Evolutionary conservation across 2,113 vertebrate genomes (phyloP).

Genomic region (Diadophis punctatus): DNA sequence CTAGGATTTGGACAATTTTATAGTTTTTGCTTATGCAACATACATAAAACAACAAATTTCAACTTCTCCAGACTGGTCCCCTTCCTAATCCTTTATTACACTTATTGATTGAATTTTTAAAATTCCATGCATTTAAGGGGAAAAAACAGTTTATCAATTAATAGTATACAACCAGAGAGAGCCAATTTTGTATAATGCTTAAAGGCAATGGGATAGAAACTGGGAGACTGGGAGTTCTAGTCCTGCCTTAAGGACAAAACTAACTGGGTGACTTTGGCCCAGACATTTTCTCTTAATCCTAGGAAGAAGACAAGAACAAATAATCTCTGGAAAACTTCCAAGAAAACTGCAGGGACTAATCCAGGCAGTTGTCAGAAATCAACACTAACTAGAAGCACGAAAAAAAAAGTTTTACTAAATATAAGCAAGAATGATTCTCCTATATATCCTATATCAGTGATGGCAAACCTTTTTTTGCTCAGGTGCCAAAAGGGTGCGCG

Average conservation of each 20-base stretch:
- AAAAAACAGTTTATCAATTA: background rate
- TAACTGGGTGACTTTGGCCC: background rate
- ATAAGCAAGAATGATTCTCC: background rate
- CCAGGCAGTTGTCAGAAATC: background rate
- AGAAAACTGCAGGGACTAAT: background rate
- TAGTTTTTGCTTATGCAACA: background rate
- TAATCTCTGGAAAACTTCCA: background rate
- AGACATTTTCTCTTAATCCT: background rate
- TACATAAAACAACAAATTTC: background rate
- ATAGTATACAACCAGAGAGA: background rate
- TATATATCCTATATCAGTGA: background rate
- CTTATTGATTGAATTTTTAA: background rate
- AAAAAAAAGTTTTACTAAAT: background rate
- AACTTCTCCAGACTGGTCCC: background rate
- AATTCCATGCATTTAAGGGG: background rate
- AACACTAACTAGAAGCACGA: background rate
- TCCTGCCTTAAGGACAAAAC: background rate
- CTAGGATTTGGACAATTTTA: too few relatives aligned
- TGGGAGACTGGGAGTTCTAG: background rate
- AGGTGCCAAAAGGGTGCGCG: too few relatives aligned
- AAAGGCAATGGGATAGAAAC: background rate
- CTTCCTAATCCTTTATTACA: background rate
- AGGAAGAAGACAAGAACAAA: background rate
- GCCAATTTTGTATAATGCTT: background rate
- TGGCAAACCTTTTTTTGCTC: too few relatives aligned